phyloP scores from a whole-genome alignment of 2,888 invertebrate species.

The Sialis lutaria region DNA sequence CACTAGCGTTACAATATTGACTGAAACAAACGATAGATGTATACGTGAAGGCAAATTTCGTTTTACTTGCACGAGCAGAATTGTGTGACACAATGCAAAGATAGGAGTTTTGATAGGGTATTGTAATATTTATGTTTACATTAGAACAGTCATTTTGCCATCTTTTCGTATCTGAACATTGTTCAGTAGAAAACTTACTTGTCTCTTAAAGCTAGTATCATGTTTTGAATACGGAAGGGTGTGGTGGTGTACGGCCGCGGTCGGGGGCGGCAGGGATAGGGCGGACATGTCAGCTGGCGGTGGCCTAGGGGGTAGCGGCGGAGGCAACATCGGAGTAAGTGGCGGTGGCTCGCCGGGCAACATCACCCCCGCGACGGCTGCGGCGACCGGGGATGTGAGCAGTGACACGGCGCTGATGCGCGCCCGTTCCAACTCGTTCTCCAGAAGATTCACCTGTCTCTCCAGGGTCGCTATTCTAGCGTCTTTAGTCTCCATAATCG shows the following conservation, averaged over 20 bases:
- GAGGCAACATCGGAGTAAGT: conserved; percentile 24
- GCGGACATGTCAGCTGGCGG: conserved; percentile 1
- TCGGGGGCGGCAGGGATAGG: conserved; percentile 19
- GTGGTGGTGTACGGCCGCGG: conserved; percentile 26
- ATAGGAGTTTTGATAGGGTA: too few species aligned
- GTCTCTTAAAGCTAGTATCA: conserved; percentile 54
- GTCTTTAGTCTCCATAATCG: conserved; percentile 72
- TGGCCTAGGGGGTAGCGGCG: conserved; percentile 11
- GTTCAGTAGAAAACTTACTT: conserved; percentile 74
- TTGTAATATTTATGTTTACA: conserved; percentile 8
- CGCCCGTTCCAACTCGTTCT: conserved; percentile 50
- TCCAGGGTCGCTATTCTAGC: conserved; percentile 75
- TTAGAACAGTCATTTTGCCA: conserved; percentile 31
- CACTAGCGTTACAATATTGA: too few species aligned
- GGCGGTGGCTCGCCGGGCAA: conserved; percentile 30
- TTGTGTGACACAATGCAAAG: too few species aligned
- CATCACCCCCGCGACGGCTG: conserved; percentile 26
- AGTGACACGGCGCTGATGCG: conserved; percentile 15
- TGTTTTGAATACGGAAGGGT: conserved; percentile 36
- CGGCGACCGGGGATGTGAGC: conserved; percentile 7
- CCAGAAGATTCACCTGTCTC: conserved; percentile 64
- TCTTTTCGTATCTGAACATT: conserved; percentile 62
- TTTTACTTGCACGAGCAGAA: too few species aligned
- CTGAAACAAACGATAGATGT: too few species aligned
- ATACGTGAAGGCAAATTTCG: too few species aligned